Conservation (phyloP, 2,797 vertebrate genomes). For the Dendrocincla fuliginosa region DNA sequence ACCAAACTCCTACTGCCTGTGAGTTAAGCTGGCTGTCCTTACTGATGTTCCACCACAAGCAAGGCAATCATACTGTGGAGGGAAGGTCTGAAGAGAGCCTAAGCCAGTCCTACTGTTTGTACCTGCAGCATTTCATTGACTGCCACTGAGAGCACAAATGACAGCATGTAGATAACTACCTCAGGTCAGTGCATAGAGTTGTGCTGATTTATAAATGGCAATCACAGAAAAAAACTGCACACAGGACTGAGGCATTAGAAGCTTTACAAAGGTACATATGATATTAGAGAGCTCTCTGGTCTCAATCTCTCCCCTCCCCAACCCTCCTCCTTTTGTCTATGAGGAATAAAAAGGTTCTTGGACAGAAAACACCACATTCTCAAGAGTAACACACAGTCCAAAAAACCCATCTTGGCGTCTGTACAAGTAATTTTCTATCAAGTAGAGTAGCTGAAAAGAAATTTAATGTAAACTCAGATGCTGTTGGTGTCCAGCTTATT, state of each 20-base stretch:
- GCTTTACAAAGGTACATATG: rapidly evolving
- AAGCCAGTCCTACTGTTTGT: neutral
- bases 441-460: neutral
- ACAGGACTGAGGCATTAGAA: neutral
- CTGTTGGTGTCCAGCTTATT: neutral
- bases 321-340: neutral
- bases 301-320: neutral
- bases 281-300: neutral
- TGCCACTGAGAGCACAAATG: neutral
- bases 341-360: neutral
- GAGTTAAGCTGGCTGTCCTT: neutral
- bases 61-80: neutral
- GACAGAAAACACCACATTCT: neutral
- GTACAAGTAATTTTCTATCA: neutral
- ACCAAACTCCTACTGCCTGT: neutral
- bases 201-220: neutral
- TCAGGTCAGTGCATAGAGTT: neutral
- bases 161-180: neutral
- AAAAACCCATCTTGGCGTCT: neutral
- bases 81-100: neutral
- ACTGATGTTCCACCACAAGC: neutral
- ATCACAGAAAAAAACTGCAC: neutral
- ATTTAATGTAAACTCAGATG: neutral
- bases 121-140: neutral
- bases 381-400: neutral